Evolutionary conservation across 1,140 invertebrate species (phyloP).

Genomic region (Cydia fagiglandana): DNA sequence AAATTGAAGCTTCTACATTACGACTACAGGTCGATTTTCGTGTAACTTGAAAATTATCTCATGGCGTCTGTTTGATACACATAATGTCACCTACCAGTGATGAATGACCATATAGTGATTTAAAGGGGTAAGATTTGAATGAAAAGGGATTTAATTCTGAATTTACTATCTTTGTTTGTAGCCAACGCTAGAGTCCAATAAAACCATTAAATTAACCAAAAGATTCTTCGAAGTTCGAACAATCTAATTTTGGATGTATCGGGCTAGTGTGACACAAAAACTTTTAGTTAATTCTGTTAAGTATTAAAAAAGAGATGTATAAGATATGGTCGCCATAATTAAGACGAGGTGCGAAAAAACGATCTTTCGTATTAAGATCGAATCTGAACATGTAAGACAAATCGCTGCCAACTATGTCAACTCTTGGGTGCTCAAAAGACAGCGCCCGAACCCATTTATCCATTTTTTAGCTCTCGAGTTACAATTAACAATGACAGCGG

Average conservation of each 20-base stretch:
- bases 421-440: slow-evolving; percentile 60
- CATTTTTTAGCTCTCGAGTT: slow-evolving; percentile 59
- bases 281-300: slow-evolving; percentile 30
- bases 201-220: slow-evolving; percentile 54
- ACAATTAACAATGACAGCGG: slow-evolving; percentile 71
- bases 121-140: slow-evolving; percentile 63
- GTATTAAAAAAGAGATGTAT: slow-evolving; percentile 45
- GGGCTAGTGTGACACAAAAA: slow-evolving; percentile 15
- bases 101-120: slow-evolving; percentile 64
- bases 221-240: slow-evolving; percentile 24
- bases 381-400: slow-evolving; percentile 71
- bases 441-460: slow-evolving; percentile 58
- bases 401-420: slow-evolving; percentile 69
- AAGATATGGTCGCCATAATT: slow-evolving; percentile 55
- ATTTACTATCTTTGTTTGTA: slow-evolving; percentile 45
- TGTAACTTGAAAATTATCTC: slow-evolving; percentile 32
- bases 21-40: slow-evolving; percentile 39
- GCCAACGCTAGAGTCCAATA: slow-evolving; percentile 53
- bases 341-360: slow-evolving; percentile 62
- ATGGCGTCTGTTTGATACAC: slow-evolving; percentile 44
- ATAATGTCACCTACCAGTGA: slow-evolving; percentile 57
- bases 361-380: slow-evolving; percentile 56
- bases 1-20: slow-evolving; percentile 34
- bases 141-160: slow-evolving; percentile 49
- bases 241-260: neutral